Evolutionary conservation across 2,113 vertebrate species (phyloP).

Genomic region (Phycodurus eques): DNA sequence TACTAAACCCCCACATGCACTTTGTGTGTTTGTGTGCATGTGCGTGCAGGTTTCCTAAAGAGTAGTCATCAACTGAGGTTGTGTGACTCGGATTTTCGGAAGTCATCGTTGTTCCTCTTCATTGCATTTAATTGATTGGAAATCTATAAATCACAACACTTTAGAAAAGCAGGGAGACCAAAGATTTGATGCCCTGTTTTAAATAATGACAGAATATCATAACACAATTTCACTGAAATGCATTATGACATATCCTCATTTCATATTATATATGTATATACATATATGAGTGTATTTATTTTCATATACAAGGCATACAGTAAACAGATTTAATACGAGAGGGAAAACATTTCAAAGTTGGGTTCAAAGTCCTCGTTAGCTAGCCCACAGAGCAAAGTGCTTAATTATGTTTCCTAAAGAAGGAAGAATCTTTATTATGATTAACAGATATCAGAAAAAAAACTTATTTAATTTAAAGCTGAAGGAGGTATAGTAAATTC

Average conservation of each 20-base stretch:
- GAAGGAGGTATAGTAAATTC: neutral
- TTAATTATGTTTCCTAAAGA: too few relatives aligned
- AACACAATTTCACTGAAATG: too few relatives aligned
- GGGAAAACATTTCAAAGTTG: neutral
- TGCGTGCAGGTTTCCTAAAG: slow-evolving; percentile 34
- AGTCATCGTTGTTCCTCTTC: slow-evolving; percentile 5
- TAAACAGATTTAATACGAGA: too few relatives aligned
- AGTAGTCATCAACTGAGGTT: slow-evolving; percentile 28
- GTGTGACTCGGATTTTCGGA: slow-evolving; percentile 17
- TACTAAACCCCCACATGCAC: slow-evolving; percentile 1
- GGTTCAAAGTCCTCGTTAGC: neutral
- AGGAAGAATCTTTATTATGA: neutral
- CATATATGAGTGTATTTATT: too few relatives aligned
- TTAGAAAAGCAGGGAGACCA: neutral
- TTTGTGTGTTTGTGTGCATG: neutral
- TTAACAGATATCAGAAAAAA: neutral
- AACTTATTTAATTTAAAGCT: too few relatives aligned
- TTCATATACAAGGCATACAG: too few relatives aligned
- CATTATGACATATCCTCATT: too few relatives aligned
- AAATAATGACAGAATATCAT: neutral
- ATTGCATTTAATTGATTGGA: neutral
- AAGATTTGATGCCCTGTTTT: neutral
- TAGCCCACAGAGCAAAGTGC: neutral
- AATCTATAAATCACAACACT: neutral
- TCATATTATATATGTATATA: too few relatives aligned